A percentile compares a stretch with the other conserved stretches of the same genome.
These are phyloP conservation scores for Argopecten irradians DNA, from an alignment of 1,140 invertebrate genomes.

Conservation along the genomic window DNA sequence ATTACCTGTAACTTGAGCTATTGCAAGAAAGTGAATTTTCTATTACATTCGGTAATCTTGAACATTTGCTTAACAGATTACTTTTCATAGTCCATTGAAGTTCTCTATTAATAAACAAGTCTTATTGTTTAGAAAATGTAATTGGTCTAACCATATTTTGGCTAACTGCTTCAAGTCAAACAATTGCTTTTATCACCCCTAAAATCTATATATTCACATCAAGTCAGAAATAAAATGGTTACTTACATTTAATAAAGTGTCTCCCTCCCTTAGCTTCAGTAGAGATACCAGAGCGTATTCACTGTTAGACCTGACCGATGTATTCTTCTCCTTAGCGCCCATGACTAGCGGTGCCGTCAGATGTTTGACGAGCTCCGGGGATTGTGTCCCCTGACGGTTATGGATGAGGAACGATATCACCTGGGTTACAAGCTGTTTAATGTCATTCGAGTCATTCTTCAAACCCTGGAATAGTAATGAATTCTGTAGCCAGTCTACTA, in stretches of 20 bases:
- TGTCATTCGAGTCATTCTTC: slow-evolving; percentile 95
- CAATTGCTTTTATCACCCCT: not conserved
- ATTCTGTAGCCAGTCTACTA: not conserved
- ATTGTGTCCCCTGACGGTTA: slow-evolving; percentile 23
- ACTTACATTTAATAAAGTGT: slow-evolving; percentile 85
- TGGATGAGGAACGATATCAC: slow-evolving; percentile 82
- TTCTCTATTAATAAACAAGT: too few species aligned
- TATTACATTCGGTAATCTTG: too few species aligned
- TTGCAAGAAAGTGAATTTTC: too few species aligned
- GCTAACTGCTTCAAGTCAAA: not conserved
- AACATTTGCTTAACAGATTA: too few species aligned
- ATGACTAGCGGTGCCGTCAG: slow-evolving; percentile 94
- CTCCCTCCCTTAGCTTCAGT: slow-evolving; percentile 86
- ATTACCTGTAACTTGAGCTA: too few species aligned
- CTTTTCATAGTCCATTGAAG: too few species aligned
- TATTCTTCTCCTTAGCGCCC: slow-evolving; percentile 98
- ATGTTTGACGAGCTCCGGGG: slow-evolving; percentile 84
- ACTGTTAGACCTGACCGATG: slow-evolving; percentile 93
- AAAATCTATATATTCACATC: not conserved
- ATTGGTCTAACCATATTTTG: not conserved
- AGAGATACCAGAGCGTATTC: slow-evolving; percentile 93
- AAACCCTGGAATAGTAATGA: slow-evolving; percentile 84
- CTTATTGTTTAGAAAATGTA: not conserved
- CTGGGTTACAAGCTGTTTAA: slow-evolving; percentile 93
- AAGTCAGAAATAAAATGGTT: not conserved